Evolutionary conservation across 2,113 vertebrate genomes (phyloP).

Genomic region (Equus quagga): DNA sequence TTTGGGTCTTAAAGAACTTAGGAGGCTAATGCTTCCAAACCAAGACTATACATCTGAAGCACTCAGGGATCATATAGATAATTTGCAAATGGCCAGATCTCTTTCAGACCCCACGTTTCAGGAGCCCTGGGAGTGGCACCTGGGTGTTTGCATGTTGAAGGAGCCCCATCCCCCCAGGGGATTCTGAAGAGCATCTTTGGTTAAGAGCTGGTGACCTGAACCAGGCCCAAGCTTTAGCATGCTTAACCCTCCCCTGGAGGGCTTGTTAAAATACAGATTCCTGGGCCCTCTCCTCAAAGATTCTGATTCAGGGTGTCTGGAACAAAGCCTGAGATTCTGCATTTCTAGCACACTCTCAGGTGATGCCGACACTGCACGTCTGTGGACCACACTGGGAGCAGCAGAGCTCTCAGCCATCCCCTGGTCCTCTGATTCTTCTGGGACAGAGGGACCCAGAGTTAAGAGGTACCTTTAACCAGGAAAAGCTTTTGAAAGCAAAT

Average conservation of each 20-base stretch:
- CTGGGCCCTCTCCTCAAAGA: not conserved
- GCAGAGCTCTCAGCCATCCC: not conserved
- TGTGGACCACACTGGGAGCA: not conserved
- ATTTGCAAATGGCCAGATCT: not conserved
- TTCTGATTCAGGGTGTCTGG: not conserved
- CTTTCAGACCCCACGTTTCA: not conserved
- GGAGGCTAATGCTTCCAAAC: not conserved
- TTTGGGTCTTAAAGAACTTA: not conserved
- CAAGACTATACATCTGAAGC: not conserved
- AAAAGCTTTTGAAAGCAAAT: conserved; percentile 15
- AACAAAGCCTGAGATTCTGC: not conserved
- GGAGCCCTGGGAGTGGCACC: not conserved
- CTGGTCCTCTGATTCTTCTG: not conserved
- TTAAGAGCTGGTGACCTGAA: not conserved
- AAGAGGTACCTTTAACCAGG: not conserved
- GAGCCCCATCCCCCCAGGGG: not conserved
- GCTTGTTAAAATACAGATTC: not conserved
- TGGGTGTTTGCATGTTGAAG: not conserved
- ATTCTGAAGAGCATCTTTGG: not conserved
- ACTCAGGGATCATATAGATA: not conserved
- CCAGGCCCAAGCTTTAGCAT: not conserved
- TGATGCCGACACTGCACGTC: not conserved
- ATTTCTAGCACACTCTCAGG: not conserved
- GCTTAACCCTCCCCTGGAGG: not conserved
- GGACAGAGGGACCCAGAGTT: not conserved